Conservation (phyloP, 2,797 vertebrate genomes). For the Anas capensis region DNA sequence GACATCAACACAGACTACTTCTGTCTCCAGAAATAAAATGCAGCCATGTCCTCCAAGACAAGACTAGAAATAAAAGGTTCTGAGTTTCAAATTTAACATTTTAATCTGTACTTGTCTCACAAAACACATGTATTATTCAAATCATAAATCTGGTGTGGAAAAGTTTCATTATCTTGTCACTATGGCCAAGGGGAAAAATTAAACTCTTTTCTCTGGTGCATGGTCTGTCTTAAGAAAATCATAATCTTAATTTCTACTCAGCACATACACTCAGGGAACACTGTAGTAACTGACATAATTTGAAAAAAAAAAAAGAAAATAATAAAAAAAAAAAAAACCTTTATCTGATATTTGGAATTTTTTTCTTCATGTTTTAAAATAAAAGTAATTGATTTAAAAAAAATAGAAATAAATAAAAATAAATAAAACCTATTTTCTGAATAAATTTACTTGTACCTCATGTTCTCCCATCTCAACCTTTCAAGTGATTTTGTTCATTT, state of each 20-base stretch:
- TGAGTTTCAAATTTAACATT: background rate
- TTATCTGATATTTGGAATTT: background rate
- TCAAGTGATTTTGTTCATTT: background rate
- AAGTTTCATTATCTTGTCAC: background rate
- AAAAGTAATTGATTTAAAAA: background rate
- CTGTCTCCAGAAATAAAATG: background rate
- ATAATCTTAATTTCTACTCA: background rate
- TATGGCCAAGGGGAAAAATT: background rate
- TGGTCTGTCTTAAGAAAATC: background rate
- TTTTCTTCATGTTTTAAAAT: background rate
- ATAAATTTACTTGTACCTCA: background rate
- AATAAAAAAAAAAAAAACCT: background rate
- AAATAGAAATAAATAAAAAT: background rate
- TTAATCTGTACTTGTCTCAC: background rate
- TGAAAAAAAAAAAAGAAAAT: background rate
- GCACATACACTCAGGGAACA: background rate
- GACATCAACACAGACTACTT: background rate
- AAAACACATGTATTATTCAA: background rate
- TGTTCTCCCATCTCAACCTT: background rate
- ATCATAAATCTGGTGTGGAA: background rate
- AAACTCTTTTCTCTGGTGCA: fast-evolving
- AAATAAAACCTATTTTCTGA: background rate
- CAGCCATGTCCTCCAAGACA: background rate
- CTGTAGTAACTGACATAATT: background rate
- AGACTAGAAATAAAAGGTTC: background rate